These are phyloP conservation scores for Strix aluco DNA, from an alignment of 2,113 vertebrate genomes.

Conservation along the genomic window DNA sequence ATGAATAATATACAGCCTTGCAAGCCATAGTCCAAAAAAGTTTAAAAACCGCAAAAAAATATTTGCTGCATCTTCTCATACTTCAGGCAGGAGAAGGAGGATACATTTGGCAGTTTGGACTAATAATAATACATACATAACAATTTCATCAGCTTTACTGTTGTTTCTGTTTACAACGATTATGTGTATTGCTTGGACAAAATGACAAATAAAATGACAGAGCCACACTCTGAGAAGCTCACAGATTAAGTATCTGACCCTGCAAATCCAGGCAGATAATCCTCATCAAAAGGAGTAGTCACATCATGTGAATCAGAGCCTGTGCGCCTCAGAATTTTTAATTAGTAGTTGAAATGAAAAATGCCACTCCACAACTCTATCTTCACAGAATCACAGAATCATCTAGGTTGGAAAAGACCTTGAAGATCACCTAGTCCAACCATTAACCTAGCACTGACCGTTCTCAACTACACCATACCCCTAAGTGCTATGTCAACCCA, in stretches of 20 bases:
- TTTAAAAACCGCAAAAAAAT: neutral
- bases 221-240: neutral
- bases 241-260: neutral
- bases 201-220: neutral
- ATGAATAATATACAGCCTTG: neutral
- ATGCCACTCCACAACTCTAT: neutral
- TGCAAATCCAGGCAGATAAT: conserved; percentile 17
- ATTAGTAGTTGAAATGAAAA: neutral
- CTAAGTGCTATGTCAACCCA: too few relatives aligned
- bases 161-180: neutral
- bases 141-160: neutral
- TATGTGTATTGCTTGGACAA: neutral
- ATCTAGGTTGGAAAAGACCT: too few relatives aligned
- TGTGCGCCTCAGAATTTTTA: neutral
- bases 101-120: neutral
- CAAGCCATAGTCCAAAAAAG: neutral
- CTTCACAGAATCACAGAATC: neutral
- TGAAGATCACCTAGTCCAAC: too few relatives aligned
- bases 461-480: too few relatives aligned
- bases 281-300: neutral
- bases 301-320: neutral
- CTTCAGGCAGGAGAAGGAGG: neutral
- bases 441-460: too few relatives aligned
- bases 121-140: neutral
- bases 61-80: neutral